Percentiles rank a stretch among this genome's conserved stretches.
Conservation (phyloP, 2,888 invertebrate species). For the Seira musarum region DNA sequence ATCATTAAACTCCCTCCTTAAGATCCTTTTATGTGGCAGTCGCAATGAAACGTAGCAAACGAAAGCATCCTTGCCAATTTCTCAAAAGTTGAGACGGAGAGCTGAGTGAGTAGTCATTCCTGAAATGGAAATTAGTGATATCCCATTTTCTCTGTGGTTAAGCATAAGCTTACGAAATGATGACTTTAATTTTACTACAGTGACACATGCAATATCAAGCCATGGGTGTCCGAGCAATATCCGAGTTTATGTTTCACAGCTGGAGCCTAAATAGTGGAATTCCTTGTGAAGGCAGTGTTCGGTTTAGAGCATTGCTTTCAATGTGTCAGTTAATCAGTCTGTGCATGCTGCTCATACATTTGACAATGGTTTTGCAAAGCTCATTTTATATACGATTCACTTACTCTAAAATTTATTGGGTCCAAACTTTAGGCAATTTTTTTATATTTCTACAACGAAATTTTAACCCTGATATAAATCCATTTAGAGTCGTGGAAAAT, state of each 20-base stretch:
- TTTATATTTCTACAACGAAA: no score
- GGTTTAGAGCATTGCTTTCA: no score
- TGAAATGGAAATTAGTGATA: constrained; percentile 7
- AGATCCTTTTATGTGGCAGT: constrained; percentile 4
- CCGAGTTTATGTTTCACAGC: background rate
- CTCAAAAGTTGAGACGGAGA: no score
- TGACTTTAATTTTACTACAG: background rate
- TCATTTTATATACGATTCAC: no score
- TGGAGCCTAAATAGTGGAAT: background rate
- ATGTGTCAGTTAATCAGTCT: no score
- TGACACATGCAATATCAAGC: background rate
- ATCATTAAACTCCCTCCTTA: background rate
- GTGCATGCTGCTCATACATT: no score
- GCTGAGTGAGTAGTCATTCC: background rate
- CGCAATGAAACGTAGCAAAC: background rate
- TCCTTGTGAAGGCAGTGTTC: background rate
- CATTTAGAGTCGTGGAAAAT: no score
- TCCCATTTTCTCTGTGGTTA: constrained; percentile 9
- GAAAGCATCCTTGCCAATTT: no score
- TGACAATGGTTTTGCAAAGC: no score
- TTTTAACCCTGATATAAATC: no score
- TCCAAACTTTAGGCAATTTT: no score
- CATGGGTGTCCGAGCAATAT: background rate
- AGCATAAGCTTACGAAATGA: background rate
- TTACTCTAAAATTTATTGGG: no score